phyloP scores from a whole-genome alignment of 2,797 vertebrate species.

The Halcyon smyrnensis region DNA sequence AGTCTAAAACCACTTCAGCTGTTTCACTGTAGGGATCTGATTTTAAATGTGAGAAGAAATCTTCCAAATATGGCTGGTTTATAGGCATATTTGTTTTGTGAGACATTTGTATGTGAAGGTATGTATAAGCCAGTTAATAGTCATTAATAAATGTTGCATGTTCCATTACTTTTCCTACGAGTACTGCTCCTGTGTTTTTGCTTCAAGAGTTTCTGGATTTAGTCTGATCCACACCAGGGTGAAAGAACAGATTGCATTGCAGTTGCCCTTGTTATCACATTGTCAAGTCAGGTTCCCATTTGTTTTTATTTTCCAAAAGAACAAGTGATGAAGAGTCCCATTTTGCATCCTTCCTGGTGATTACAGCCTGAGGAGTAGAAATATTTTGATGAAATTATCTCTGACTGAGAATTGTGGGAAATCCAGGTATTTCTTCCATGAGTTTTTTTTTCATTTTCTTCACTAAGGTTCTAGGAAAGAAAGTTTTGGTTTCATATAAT shows the following conservation, averaged over 20 bases:
- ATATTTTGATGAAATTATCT: not conserved
- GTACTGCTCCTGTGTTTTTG: not conserved
- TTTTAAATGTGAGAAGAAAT: not conserved
- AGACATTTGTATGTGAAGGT: not conserved
- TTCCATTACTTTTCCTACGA: not conserved
- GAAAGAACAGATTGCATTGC: not conserved
- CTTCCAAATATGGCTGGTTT: not conserved
- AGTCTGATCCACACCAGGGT: not conserved
- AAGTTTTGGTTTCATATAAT: not conserved
- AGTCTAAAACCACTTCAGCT: not conserved
- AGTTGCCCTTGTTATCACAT: not conserved
- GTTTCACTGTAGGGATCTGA: not conserved
- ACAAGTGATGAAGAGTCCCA: not conserved
- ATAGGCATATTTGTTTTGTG: not conserved
- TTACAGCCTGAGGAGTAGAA: not conserved
- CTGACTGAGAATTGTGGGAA: not conserved
- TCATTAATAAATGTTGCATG: not conserved
- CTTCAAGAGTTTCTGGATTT: not conserved
- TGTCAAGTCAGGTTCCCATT: not conserved
- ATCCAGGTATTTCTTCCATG: not conserved
- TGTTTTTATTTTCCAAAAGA: not conserved
- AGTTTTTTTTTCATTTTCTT: not conserved
- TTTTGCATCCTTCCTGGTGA: not conserved
- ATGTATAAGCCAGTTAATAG: not conserved
- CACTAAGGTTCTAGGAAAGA: not conserved